phyloP scores from a whole-genome alignment of 2,888 invertebrate genomes.

The Hyppa rectilinea region DNA sequence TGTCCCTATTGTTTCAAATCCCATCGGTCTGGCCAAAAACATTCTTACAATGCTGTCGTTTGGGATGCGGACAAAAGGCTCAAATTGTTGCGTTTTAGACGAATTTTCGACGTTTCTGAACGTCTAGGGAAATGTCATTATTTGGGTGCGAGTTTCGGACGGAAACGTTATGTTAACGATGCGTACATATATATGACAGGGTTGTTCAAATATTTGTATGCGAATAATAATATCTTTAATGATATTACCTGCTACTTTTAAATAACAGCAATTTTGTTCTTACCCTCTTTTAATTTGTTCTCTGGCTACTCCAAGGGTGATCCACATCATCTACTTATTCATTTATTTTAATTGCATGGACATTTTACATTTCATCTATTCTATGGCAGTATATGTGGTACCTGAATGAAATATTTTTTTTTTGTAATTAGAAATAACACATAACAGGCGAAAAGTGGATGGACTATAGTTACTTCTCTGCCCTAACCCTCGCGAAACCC shows the following conservation, averaged over 20 bases:
- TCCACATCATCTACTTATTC: too few species aligned
- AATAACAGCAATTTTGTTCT: neutral
- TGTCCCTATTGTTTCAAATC: slow-evolving; percentile 60
- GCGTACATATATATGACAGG: slow-evolving; percentile 9
- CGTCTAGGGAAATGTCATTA: slow-evolving; percentile 34
- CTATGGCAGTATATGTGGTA: too few species aligned
- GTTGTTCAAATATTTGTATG: neutral
- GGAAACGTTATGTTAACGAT: slow-evolving; percentile 3
- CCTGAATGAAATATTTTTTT: too few species aligned
- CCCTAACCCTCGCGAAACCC: too few species aligned
- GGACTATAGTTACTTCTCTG: too few species aligned
- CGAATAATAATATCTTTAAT: neutral
- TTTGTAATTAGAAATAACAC: too few species aligned
- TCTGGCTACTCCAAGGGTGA: too few species aligned
- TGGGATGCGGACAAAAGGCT: slow-evolving; percentile 66
- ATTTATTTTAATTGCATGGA: too few species aligned
- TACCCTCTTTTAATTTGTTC: too few species aligned
- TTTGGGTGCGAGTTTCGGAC: slow-evolving; percentile 15
- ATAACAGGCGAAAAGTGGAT: too few species aligned
- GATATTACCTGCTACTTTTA: neutral
- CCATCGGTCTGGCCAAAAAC: slow-evolving; percentile 61
- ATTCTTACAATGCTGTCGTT: slow-evolving; percentile 68
- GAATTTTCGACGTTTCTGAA: slow-evolving; percentile 48
- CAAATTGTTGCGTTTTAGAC: slow-evolving; percentile 69
- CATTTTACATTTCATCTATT: too few species aligned